A percentile compares a stretch with the other conserved stretches of the same genome.
Conservation (phyloP, 2,888 invertebrate genomes). For the Tethea ocularis region DNA sequence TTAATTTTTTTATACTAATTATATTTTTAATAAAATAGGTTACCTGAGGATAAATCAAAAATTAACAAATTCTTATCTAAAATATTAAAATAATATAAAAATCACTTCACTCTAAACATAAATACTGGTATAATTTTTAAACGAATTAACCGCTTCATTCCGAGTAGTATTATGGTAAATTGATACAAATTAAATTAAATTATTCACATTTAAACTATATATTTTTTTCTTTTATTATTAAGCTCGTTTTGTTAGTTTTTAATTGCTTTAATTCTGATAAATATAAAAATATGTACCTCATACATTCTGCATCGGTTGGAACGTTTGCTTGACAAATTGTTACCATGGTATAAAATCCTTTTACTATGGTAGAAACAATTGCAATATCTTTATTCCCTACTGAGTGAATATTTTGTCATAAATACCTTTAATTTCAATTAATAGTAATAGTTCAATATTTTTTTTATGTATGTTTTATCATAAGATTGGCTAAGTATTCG, state of each 20-base stretch:
- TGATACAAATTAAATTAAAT: neutral
- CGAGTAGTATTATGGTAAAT: neutral
- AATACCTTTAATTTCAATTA: neutral
- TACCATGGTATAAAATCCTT: neutral
- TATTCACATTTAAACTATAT: no score
- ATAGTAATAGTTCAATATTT: neutral
- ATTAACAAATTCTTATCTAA: no score
- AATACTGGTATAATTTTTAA: neutral
- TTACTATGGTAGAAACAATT: neutral
- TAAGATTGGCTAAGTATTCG: neutral
- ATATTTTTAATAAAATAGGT: no score
- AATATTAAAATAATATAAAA: no score
- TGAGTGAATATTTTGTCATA: neutral
- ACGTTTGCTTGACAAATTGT: neutral
- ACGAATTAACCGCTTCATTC: neutral
- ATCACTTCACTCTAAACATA: no score
- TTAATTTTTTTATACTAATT: no score
- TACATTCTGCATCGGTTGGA: neutral
- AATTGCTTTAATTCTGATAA: neutral
- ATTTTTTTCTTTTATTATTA: no score
- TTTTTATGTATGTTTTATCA: neutral
- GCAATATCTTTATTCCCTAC: neutral
- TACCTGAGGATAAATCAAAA: no score
- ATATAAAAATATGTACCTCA: no score
- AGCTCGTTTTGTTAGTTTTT: neutral